Conservation (phyloP, 1,140 invertebrate genomes). For the Orchestia grillus region DNA sequence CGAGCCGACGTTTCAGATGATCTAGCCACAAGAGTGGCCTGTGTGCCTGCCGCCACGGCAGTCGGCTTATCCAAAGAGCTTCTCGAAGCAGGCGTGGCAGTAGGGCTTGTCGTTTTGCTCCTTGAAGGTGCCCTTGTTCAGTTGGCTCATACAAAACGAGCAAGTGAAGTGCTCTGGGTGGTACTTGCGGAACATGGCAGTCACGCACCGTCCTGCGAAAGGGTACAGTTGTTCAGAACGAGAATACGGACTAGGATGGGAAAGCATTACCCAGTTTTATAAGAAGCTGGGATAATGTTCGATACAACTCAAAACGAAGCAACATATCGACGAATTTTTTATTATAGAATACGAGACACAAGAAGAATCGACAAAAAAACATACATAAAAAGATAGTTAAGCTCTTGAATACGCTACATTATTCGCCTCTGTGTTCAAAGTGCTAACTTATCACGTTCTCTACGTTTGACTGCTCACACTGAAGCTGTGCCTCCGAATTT, state of each 20-base stretch:
- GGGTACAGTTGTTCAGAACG: background rate
- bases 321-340: no score
- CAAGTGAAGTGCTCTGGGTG: conserved; percentile 99
- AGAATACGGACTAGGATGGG: background rate
- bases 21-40: background rate
- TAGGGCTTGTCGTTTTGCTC: conserved; percentile 98
- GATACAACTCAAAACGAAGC: no score
- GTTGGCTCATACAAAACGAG: conserved; percentile 95
- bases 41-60: background rate
- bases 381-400: no score
- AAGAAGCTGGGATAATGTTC: no score
- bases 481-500: no score
- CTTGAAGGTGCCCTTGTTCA: conserved; percentile 99
- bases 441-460: no score
- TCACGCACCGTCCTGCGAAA: conserved; percentile 89
- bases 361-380: no score
- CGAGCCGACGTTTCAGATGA: background rate
- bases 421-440: no score
- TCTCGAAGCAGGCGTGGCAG: conserved; percentile 97
- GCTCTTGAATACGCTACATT: no score
- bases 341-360: no score
- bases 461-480: no score
- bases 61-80: conserved; percentile 84
- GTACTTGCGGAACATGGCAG: conserved; percentile 98
- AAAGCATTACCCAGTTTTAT: no score